Percentiles rank a stretch among this genome's conserved stretches.
Evolutionary conservation across 37 sponge, comb jelly and placozoan genomes (phyloP).

Genomic region (Cladorhizidae sp.): DNA sequence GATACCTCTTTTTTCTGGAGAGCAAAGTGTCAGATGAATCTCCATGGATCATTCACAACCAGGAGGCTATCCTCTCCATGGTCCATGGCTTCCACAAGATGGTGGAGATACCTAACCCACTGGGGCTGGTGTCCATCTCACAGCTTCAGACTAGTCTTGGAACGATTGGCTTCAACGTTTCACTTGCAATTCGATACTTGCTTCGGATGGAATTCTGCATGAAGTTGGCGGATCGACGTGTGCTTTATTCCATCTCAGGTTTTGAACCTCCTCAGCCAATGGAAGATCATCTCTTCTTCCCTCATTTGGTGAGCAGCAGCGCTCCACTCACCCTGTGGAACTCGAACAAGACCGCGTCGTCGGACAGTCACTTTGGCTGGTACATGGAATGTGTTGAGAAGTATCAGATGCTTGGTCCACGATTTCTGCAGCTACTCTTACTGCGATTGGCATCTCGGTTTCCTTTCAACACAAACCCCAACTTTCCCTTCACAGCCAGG

Average conservation of each 20-base stretch:
- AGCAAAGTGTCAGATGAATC: neutral
- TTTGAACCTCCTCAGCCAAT: conserved; percentile 15
- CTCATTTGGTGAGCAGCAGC: conserved; percentile 5
- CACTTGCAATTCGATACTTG: conserved; percentile 23
- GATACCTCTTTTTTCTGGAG: conserved; percentile 12
- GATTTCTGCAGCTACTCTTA: conserved; percentile 17
- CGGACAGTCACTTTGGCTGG: conserved; percentile 22
- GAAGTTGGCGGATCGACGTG: neutral
- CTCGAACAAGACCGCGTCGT: neutral
- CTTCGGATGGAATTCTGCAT: conserved; percentile 36
- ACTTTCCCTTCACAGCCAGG: conserved; percentile 7
- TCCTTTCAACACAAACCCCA: conserved; percentile 32
- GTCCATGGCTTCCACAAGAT: conserved; percentile 23
- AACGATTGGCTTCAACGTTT: conserved; percentile 21
- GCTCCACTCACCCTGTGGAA: conserved; percentile 10
- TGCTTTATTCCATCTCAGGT: conserved; percentile 10
- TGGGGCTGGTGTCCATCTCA: conserved; percentile 22
- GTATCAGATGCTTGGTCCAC: neutral
- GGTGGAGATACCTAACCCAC: conserved; percentile 1
- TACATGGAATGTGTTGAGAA: conserved; percentile 13
- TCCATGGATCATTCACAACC: conserved; percentile 23
- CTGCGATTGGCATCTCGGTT: conserved; percentile 10
- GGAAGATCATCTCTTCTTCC: conserved; percentile 39
- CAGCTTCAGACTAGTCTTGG: conserved; percentile 23
- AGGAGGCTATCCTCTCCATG: conserved; percentile 21